Conservation (phyloP, 2,888 invertebrate genomes). For the Lasius platythorax region DNA sequence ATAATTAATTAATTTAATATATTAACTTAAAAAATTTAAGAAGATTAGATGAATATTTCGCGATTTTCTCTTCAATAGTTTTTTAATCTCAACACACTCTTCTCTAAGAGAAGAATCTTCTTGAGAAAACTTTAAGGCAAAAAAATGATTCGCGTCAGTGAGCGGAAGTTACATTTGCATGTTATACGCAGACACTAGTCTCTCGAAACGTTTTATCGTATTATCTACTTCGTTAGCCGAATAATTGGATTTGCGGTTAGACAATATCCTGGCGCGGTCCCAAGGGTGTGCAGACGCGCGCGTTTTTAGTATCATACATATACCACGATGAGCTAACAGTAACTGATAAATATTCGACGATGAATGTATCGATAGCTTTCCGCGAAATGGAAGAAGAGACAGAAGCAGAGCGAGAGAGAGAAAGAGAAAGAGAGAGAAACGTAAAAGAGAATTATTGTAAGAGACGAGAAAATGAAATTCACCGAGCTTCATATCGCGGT, state of each 20-base stretch:
- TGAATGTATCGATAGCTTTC: slow-evolving; percentile 60
- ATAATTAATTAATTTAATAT: not conserved
- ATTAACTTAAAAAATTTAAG: slow-evolving; percentile 7
- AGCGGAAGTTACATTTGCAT: slow-evolving; percentile 47
- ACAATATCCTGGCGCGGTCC: slow-evolving; percentile 52
- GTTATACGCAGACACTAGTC: slow-evolving; percentile 45
- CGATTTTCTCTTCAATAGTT: not conserved
- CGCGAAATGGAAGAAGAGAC: slow-evolving; percentile 28
- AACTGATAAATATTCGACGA: slow-evolving; percentile 49
- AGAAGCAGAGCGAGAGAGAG: not conserved
- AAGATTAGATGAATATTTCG: not conserved
- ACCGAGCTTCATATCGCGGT: slow-evolving; percentile 73
- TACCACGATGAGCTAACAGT: slow-evolving; percentile 14
- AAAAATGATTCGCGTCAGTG: slow-evolving; percentile 36
- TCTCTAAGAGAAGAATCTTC: slow-evolving; percentile 12
- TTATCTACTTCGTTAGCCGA: slow-evolving; percentile 57
- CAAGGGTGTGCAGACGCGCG: slow-evolving; percentile 32
- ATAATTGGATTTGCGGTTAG: slow-evolving; percentile 54
- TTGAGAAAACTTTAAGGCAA: slow-evolving; percentile 37
- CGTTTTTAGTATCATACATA: slow-evolving; percentile 32
- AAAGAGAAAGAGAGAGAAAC: not conserved
- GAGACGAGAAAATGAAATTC: slow-evolving; percentile 69
- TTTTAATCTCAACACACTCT: slow-evolving; percentile 22
- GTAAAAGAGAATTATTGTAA: slow-evolving; percentile 47
- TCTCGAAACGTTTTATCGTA: slow-evolving; percentile 52